These are phyloP conservation scores for Diorhabda carinulata DNA, from an alignment of 1,140 invertebrate genomes.

Conservation along the genomic window DNA sequence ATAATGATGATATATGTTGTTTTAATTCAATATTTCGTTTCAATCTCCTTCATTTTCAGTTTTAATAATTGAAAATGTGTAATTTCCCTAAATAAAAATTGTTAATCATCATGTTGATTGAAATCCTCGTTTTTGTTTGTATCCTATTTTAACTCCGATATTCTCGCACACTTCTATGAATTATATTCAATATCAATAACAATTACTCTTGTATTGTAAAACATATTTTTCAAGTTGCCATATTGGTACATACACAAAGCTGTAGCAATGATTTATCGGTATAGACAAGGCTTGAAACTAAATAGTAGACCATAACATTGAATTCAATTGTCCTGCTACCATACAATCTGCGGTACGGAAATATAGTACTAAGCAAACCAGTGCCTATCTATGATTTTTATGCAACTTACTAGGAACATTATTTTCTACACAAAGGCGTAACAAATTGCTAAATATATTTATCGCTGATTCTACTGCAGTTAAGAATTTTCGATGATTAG, in stretches of 20 bases:
- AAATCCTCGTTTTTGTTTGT: no score
- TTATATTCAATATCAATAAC: constrained; percentile 17
- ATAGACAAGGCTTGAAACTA: constrained; percentile 13
- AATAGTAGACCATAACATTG: constrained; percentile 13
- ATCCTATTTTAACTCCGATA: neutral
- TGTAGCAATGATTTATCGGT: constrained; percentile 11
- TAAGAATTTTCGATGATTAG: no score
- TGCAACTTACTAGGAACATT: neutral
- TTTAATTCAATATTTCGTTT: no score
- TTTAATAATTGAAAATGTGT: no score
- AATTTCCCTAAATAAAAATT: no score
- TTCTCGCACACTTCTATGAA: constrained; percentile 15
- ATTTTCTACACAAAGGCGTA: neutral
- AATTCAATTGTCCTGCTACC: constrained; percentile 14
- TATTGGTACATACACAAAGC: constrained; percentile 8
- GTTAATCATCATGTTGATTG: no score
- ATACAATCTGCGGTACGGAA: neutral
- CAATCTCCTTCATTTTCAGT: no score
- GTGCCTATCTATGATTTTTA: neutral
- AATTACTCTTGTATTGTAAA: constrained; percentile 12
- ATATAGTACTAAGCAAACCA: constrained; percentile 2
- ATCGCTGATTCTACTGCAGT: no score
- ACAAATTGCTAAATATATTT: neutral
- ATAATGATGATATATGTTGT: no score
- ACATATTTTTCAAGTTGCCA: constrained; percentile 11